Conservation (phyloP, 2,113 vertebrate genomes). For the Brachyhypopomus gauderio region DNA sequence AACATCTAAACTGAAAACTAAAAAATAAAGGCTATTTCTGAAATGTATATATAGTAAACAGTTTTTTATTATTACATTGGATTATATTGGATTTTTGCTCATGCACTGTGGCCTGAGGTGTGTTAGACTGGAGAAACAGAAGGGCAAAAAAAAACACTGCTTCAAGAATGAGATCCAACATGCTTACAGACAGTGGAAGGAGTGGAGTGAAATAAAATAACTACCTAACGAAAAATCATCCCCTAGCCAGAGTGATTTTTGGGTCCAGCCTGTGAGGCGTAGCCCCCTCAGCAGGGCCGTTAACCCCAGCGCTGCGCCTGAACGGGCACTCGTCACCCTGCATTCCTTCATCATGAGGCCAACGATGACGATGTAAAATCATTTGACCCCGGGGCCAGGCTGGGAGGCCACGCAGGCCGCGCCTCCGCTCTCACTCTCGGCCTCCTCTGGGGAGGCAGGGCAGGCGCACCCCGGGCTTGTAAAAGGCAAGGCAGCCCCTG, state of each 20-base stretch:
- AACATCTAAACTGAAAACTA: neutral
- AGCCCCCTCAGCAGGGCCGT: neutral
- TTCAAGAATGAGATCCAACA: neutral
- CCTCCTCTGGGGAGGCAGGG: slow-evolving; percentile 37
- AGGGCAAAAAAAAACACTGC: slow-evolving; percentile 39
- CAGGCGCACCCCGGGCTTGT: slow-evolving; percentile 75
- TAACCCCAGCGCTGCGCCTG: neutral
- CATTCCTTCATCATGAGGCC: slow-evolving; percentile 52
- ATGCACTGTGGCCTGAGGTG: slow-evolving; percentile 64
- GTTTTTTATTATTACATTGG: no score
- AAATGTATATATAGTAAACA: slow-evolving; percentile 63
- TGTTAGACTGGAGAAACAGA: slow-evolving; percentile 59
- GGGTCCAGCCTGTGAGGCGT: no score
- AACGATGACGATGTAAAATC: slow-evolving; percentile 56
- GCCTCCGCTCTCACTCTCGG: slow-evolving; percentile 43
- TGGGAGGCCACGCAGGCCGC: slow-evolving; percentile 8
- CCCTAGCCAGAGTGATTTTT: no score
- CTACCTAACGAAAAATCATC: no score
- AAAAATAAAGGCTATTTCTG: slow-evolving; percentile 55
- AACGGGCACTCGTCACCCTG: neutral
- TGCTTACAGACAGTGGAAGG: slow-evolving; percentile 2
- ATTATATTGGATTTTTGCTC: slow-evolving; percentile 7
- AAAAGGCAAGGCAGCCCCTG: slow-evolving; percentile 62
- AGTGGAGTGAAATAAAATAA: neutral
- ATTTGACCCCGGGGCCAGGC: slow-evolving; percentile 62